A percentile compares a stretch with the other conserved stretches of the same genome.
Evolutionary conservation across 2,797 vertebrate genomes (phyloP).

Genomic region (Arctocebus calabarensis): DNA sequence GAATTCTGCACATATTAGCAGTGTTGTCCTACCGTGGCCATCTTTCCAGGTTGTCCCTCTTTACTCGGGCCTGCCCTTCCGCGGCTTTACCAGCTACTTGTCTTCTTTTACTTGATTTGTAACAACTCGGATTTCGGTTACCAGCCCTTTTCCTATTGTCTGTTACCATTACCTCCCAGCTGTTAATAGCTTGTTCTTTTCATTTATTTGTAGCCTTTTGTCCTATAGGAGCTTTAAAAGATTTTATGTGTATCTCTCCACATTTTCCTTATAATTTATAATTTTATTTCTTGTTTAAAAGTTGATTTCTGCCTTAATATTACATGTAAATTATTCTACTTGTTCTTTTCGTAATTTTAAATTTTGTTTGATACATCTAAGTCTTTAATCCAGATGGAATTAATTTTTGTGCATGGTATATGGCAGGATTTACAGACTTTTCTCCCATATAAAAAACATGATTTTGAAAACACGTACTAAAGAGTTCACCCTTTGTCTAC

Average conservation of each 20-base stretch:
- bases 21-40: not conserved
- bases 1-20: not conserved
- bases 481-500: not conserved
- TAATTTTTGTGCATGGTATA: not conserved
- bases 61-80: not conserved
- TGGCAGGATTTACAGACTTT: not conserved
- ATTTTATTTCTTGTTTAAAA: not conserved
- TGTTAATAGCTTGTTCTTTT: not conserved
- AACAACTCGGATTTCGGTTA: not conserved
- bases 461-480: not conserved
- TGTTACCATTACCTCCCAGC: not conserved
- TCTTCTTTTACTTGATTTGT: not conserved
- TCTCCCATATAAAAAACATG: slow-evolving; percentile 16
- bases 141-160: not conserved
- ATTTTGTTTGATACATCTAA: not conserved
- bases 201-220: not conserved
- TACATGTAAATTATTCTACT: not conserved
- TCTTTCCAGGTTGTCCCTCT: not conserved
- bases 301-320: not conserved
- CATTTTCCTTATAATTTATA: not conserved
- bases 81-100: not conserved
- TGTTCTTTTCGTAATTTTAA: not conserved
- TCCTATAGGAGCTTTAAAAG: not conserved
- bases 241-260: not conserved
- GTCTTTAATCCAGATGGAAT: not conserved